Conservation (phyloP, 2,113 vertebrate species). For the Arothron firmamentum region DNA sequence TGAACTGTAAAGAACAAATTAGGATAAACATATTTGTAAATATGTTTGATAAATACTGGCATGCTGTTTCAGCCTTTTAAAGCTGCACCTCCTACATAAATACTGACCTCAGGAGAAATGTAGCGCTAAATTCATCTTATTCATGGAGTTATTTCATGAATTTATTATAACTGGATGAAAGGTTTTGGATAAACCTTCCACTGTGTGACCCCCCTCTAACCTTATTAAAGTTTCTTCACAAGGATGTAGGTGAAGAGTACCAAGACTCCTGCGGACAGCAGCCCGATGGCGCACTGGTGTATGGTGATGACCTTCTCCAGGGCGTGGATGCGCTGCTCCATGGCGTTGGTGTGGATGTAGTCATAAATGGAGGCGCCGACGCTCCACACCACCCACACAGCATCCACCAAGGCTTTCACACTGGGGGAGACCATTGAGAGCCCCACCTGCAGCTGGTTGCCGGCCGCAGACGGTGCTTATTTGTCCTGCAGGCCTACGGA, state of each 20-base stretch:
- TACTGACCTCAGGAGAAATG: too few relatives aligned
- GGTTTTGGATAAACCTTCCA: too few relatives aligned
- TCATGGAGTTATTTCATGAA: too few relatives aligned
- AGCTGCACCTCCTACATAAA: too few relatives aligned
- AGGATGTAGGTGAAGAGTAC: slow-evolving; percentile 74
- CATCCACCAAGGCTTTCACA: slow-evolving; percentile 77
- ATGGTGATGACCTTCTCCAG: slow-evolving; percentile 72
- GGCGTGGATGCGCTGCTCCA: slow-evolving; percentile 77
- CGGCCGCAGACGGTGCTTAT: slow-evolving; percentile 31
- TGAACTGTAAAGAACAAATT: not conserved
- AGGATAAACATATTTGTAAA: too few relatives aligned
- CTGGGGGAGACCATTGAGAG: slow-evolving; percentile 74
- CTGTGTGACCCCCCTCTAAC: not conserved
- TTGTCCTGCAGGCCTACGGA: slow-evolving; percentile 25
- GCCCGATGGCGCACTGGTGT: slow-evolving; percentile 74
- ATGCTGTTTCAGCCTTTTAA: too few relatives aligned
- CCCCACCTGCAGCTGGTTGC: slow-evolving; percentile 29
- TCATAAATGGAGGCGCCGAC: slow-evolving; percentile 77
- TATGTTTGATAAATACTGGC: too few relatives aligned
- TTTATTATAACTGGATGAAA: too few relatives aligned
- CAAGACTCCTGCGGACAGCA: slow-evolving; percentile 67
- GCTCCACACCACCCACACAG: slow-evolving; percentile 76
- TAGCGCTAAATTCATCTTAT: too few relatives aligned
- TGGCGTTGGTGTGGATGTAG: slow-evolving; percentile 78
- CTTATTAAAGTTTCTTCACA: slow-evolving; percentile 70